phyloP scores from a whole-genome alignment of 2,113 vertebrate genomes.

The Dolichallabes microphthalmus region DNA sequence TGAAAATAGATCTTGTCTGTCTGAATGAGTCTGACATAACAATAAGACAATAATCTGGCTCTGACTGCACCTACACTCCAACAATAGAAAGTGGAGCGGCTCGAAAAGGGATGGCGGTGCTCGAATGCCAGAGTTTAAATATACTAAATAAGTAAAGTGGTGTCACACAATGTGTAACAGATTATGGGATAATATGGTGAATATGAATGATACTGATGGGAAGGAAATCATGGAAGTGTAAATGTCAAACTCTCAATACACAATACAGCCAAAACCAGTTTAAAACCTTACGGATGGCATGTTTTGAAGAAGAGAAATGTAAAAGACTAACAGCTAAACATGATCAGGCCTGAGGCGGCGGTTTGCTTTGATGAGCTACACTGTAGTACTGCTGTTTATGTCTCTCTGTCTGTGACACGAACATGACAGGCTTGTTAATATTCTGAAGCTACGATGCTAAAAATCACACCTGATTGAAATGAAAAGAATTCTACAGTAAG shows the following conservation, averaged over 20 bases:
- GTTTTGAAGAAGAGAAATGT: neutral
- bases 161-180: neutral
- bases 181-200: neutral
- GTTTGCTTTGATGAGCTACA: neutral
- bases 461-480: neutral
- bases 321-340: neutral
- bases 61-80: neutral
- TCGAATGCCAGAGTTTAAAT: conserved; percentile 10
- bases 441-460: neutral
- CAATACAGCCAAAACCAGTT: neutral
- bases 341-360: neutral
- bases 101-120: neutral
- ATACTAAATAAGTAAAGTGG: conserved; percentile 18
- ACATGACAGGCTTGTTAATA: neutral
- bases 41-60: neutral
- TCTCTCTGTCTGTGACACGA: neutral
- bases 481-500: neutral
- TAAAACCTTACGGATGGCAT: neutral
- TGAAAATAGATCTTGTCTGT: neutral
- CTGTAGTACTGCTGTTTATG: neutral
- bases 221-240: neutral
- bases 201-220: neutral
- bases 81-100: neutral
- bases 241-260: conserved; percentile 7
- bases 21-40: neutral